A percentile compares a stretch with the other conserved stretches of the same genome.
Conservation (phyloP, 2,888 invertebrate species). For the Synergus itoensis region DNA sequence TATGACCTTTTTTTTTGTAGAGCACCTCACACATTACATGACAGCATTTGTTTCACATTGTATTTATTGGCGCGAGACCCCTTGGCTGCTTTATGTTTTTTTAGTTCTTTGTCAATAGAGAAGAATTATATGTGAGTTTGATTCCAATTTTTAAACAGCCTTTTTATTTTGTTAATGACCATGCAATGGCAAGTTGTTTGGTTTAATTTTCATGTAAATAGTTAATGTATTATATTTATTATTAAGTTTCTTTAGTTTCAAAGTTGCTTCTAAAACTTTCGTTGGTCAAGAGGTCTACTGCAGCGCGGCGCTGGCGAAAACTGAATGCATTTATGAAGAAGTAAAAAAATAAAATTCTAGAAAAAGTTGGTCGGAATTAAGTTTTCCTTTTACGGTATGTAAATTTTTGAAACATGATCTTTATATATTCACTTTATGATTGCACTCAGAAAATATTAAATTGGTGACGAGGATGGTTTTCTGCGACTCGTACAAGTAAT, state of each 20-base stretch:
- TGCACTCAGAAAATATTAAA: slow-evolving; percentile 8
- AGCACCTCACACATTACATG: slow-evolving; percentile 60
- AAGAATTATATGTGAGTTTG: slow-evolving; percentile 13
- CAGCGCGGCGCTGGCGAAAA: slow-evolving; percentile 68
- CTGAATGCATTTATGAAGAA: slow-evolving; percentile 55
- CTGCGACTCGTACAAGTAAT: slow-evolving; percentile 67
- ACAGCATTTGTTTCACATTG: slow-evolving; percentile 50
- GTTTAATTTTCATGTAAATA: slow-evolving; percentile 24
- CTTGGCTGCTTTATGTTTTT: slow-evolving; percentile 63
- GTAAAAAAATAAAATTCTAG: slow-evolving; percentile 18
- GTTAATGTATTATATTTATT: background rate
- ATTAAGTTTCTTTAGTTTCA: slow-evolving; percentile 15
- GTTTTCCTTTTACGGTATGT: background rate
- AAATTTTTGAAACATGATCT: background rate
- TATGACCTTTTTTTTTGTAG: slow-evolving; percentile 62
- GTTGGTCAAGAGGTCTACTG: slow-evolving; percentile 69
- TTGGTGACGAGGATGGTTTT: slow-evolving; percentile 68
- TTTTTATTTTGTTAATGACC: slow-evolving; percentile 40
- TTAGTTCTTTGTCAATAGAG: slow-evolving; percentile 36
- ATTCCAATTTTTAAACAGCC: slow-evolving; percentile 40
- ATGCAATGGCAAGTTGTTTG: slow-evolving; percentile 28
- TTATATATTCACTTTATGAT: slow-evolving; percentile 25
- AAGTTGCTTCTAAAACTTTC: slow-evolving; percentile 40
- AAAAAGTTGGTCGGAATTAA: background rate
- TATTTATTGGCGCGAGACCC: slow-evolving; percentile 71